Conservation (phyloP, 2,113 vertebrate genomes). For the Irena cyanogastra region DNA sequence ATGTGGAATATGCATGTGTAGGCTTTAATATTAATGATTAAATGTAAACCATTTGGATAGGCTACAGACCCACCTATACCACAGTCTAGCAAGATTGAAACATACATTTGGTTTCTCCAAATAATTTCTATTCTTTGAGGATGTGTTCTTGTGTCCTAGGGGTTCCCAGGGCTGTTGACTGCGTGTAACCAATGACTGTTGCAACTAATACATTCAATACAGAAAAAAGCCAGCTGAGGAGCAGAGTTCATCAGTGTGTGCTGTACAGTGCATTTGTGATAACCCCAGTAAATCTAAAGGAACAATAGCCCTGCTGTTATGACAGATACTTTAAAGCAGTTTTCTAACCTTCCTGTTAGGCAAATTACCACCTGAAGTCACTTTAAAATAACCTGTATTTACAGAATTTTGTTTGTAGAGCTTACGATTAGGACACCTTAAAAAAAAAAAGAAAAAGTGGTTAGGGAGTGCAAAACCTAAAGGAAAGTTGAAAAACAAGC, state of each 20-base stretch:
- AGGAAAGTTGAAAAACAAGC: not conserved
- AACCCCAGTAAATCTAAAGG: not conserved
- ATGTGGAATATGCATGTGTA: not conserved
- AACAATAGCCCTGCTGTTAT: not conserved
- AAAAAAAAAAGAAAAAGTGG: not conserved
- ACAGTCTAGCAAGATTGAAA: not conserved
- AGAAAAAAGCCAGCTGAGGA: not conserved
- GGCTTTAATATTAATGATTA: not conserved
- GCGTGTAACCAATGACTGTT: not conserved
- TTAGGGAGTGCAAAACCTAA: not conserved
- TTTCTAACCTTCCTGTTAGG: not conserved
- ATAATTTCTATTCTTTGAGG: not conserved
- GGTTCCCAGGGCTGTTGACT: not conserved
- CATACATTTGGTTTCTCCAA: not conserved
- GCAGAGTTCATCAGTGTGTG: not conserved
- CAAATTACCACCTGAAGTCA: not conserved
- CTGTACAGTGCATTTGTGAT: not conserved
- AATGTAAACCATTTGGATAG: not conserved
- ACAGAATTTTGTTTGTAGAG: not conserved
- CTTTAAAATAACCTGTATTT: not conserved
- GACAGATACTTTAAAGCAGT: not conserved
- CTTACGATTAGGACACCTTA: not conserved
- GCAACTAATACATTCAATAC: not conserved
- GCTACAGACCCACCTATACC: not conserved
- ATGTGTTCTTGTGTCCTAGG: not conserved